Evolutionary conservation across 2,888 invertebrate species (phyloP), one percentile per base, ranked within the genome.

Genomic region (Trachelus tabidus): DNA sequence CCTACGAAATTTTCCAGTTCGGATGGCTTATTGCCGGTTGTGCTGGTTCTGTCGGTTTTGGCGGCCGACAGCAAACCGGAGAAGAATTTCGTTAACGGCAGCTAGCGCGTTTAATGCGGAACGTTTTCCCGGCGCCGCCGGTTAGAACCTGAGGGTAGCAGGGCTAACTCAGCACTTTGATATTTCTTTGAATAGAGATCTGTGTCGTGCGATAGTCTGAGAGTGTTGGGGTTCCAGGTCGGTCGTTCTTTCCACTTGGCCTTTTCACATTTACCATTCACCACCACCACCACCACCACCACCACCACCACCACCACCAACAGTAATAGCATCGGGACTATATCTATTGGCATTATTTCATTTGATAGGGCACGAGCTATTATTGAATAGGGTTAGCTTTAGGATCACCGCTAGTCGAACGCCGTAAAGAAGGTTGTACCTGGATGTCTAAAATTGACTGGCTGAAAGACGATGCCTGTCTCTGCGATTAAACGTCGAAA

Each of bases 121-220:
- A 83, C 73, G 80, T 15, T 23, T 23, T 23, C 56, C 23, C 9
- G 23, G 23, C 9, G 56, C 56, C 23, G 56, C 9, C 9, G 56
- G 56, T 23, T 56, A 73, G 75, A 78, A 69, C 73, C 74, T 82
- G 82, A 79, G 80, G 82, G 81, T 78, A 78, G 80, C 79, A 76
- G 79, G 83, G 85, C 87, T 83, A 87, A 85, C 87, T 88, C 88
- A 86, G 88, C 88, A 86, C 87, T 85, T 87, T 84, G 85, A 87
- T 85, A 88, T 88, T 89, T 87, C 87, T 89, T 88, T 89, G 89
- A 90, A 89, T 89, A 89, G 85, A 89, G 89, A 89, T 90, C 88
- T 87, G 86, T 88, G 89, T 81, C 88, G 85, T 76, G 84, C 84
- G 90, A 90, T 90, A 89, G 83, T 81, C 80, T 79, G 75, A 83